phyloP scores from a whole-genome alignment of 1,140 invertebrate genomes.

The Augochlora pura region DNA sequence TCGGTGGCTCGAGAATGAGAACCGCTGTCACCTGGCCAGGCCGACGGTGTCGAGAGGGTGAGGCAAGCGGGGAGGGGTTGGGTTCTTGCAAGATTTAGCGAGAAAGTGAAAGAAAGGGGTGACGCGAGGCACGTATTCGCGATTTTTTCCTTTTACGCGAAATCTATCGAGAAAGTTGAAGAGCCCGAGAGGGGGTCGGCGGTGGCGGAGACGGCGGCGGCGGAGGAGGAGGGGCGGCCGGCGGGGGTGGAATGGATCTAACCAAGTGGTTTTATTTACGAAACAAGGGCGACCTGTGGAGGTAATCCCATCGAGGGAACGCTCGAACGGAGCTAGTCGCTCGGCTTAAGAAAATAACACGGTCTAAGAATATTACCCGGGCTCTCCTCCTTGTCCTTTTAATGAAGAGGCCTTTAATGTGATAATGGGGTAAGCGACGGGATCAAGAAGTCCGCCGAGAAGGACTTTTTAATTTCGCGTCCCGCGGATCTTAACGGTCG shows the following conservation, averaged over 20 bases:
- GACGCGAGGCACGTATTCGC: background rate
- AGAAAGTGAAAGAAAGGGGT: background rate
- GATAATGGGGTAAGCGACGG: slow-evolving; percentile 20
- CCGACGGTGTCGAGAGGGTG: too few species aligned
- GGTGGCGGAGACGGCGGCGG: background rate
- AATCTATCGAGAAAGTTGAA: background rate
- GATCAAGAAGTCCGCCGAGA: slow-evolving; percentile 16
- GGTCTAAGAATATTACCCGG: slow-evolving; percentile 41
- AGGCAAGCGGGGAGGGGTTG: background rate
- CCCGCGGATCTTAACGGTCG: slow-evolving; percentile 1
- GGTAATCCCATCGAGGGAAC: slow-evolving; percentile 30
- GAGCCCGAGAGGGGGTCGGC: background rate
- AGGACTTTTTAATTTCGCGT: background rate
- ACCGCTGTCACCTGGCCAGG: too few species aligned
- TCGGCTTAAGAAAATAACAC: slow-evolving; percentile 41
- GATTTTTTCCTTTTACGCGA: background rate
- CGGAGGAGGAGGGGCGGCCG: background rate
- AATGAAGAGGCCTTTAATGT: slow-evolving; percentile 45
- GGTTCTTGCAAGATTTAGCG: slow-evolving; percentile 16
- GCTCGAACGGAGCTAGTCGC: slow-evolving; percentile 27
- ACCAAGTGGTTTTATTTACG: slow-evolving; percentile 39
- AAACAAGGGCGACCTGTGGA: slow-evolving; percentile 15
- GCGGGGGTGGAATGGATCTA: slow-evolving; percentile 6
- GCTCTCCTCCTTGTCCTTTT: slow-evolving; percentile 31
- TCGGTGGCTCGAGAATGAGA: too few species aligned